Evolutionary conservation across 2,797 vertebrate species (phyloP), one percentile per base, ranked within the genome.

Genomic region (Bradypodion ventrale): DNA sequence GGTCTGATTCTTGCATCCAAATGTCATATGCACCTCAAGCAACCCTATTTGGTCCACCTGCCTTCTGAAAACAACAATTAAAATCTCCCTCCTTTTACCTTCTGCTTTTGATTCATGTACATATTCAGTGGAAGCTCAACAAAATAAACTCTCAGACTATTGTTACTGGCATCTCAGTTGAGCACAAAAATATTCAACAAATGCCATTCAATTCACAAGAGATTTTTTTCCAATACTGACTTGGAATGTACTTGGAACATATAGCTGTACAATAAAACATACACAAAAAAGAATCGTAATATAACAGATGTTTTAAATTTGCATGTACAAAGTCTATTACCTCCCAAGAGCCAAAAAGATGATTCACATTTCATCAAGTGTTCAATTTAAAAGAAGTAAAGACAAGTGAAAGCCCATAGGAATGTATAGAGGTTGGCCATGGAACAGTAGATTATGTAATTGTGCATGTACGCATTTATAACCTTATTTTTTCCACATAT

Each of bases 171-270:
- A 59, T 83, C 80, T 76, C 88, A n/a, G 85, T 83, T 88, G 85
- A 90, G 89, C 88, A 90, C 84, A 93, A 86, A 92, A 91, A 91
- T n/a, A n/a, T 83, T 73, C 52, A 83, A 87, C 75, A 87, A 91
- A 84, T 74, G 85, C 87, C 90, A 90, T 74, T 80, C 80, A 82
- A 85, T 91, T 75, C 87, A 87, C 92, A 88, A 90, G 89, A 89
- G 85, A 75, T 85, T 92, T 59, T 92, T 59, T 84, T 91, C 60
- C 0, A 85, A 60, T 44, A 87, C 80, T 89, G 40, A 80, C 86
- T 85, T 93, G 84, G 90, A 90, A 90, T 87, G 86, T n/a, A 83
- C 29, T 52, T 86, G 86, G 87, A 62, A 23, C 37, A 56, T 73
- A 73, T 84, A 88, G 76, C 23, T 56, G 59, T 89, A 77, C 88